phyloP scores from a whole-genome alignment of 1,140 invertebrate genomes.

The Drusus annulatus region DNA sequence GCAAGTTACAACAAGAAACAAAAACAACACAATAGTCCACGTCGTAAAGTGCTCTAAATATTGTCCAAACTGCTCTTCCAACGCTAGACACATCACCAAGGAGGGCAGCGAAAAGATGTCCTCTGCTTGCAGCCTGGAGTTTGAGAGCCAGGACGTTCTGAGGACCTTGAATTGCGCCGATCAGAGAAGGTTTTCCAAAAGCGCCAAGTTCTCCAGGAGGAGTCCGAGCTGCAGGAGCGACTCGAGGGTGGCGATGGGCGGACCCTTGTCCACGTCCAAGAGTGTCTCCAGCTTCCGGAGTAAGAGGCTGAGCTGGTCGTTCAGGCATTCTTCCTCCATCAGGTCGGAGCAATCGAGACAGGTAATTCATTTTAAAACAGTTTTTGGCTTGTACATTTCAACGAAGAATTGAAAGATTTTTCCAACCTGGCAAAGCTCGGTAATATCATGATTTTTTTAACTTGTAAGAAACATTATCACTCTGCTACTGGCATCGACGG shows the following conservation, averaged over 20 bases:
- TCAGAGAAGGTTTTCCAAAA: conserved; percentile 24
- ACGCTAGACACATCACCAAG: not conserved
- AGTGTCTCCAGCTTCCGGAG: conserved; percentile 2
- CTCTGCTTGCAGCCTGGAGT: not conserved
- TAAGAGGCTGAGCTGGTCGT: conserved; percentile 47
- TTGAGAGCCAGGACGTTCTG: conserved; percentile 14
- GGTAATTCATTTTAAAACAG: not conserved
- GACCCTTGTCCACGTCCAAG: not conserved
- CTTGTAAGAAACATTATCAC: no score
- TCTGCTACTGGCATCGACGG: no score
- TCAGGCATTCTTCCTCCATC: conserved; percentile 67
- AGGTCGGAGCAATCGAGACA: conserved; percentile 37
- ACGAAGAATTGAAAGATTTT: no score
- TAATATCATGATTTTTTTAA: no score
- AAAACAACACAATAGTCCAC: conserved; percentile 10
- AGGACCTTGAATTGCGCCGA: conserved; percentile 23
- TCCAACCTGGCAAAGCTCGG: no score
- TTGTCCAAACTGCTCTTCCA: conserved; percentile 12
- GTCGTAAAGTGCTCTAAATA: conserved; percentile 25
- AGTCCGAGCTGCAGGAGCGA: conserved; percentile 14
- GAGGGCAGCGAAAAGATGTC: not conserved
- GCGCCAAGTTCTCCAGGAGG: conserved; percentile 24
- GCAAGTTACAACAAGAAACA: conserved; percentile 2
- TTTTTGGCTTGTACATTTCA: no score
- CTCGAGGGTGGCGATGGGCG: not conserved